Conservation (phyloP, 35 echinoderm and acorn worm species). For the Stichopus chloronotus region DNA sequence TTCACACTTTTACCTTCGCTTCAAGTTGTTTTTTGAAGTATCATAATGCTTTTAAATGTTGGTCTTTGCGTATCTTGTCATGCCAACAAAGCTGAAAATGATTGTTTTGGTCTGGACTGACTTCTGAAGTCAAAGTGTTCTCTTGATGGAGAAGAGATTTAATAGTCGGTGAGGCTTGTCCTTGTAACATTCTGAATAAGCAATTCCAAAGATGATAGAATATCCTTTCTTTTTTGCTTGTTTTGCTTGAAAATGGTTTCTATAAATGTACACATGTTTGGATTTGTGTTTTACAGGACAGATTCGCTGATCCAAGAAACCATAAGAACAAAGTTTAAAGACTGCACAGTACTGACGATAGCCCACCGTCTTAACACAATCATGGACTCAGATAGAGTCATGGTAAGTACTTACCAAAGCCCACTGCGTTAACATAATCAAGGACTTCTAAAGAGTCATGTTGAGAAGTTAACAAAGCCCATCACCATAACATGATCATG, state of each 20-base stretch:
- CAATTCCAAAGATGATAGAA: no score
- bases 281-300: constrained; percentile 62
- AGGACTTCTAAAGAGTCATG: not conserved
- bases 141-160: no score
- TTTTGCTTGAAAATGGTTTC: not conserved
- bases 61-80: no score
- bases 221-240: no score
- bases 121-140: no score
- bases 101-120: no score
- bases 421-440: not conserved
- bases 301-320: constrained; percentile 88
- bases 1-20: no score
- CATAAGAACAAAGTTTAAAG: constrained; percentile 76
- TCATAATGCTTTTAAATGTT: no score
- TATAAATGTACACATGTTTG: not conserved
- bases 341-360: constrained; percentile 88
- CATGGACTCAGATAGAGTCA: constrained; percentile 88
- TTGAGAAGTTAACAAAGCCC: not conserved
- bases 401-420: constrained; percentile 51
- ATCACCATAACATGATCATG: not conserved
- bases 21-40: no score
- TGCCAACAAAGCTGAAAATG: no score
- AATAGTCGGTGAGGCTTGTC: no score
- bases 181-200: no score
- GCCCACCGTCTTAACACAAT: constrained; percentile 89